Base-by-base conservation (phyloP, 1,140 invertebrate genomes). In the Halictus rubicundus region DNA sequence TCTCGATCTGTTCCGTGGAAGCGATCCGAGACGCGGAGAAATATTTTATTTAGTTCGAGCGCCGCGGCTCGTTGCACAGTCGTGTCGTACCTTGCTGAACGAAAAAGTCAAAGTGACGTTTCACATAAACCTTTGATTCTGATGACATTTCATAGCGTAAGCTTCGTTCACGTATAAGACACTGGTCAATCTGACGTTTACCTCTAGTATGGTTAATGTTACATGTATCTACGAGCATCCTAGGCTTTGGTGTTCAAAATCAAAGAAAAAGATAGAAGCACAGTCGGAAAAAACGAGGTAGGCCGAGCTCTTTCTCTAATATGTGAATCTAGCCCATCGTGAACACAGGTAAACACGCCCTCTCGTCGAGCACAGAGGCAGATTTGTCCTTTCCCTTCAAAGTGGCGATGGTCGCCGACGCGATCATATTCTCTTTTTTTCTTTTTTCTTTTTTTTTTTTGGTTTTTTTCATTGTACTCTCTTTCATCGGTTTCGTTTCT, bases 201-300 rank as follows among this genome's bases (percentile, higher is more conserved):
- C 70, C 64, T 71, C 84, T 84, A 81, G 25, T 78, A 66, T 9
- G 6, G 59, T 81, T 61, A 78, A 68, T 59, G 14, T 52, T 72
- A 85, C 77, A 87, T 81, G 83, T 81, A 83, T 90, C 89, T 91
- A 91, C 89, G 91, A 91, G 91, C 90, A 91, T 92, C 91, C 89
- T 91, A 91, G 90, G 90, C 89, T 86, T 84, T 88, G 83, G 82
- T 59, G 32, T 80, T 73, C 32, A 27, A 64, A 70, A 77, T 46
- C 10, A 77, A 65, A 65, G 12, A 85, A 77, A 76, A 81, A 77
- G 77, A 68, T 61, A 81, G 65, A 84, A 85, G 82, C 81, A 85
- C 73, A 46, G 82, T 81, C 25, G 68, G 76, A 68, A 66, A 60
- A 69, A 81, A n/a, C n/a, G n/a, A n/a, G 2, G 19, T 52, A 52